A percentile compares a stretch with the other conserved stretches of the same genome.
Evolutionary conservation across 2,888 invertebrate species (phyloP).

Genomic region (Micoletzkya japonica): DNA sequence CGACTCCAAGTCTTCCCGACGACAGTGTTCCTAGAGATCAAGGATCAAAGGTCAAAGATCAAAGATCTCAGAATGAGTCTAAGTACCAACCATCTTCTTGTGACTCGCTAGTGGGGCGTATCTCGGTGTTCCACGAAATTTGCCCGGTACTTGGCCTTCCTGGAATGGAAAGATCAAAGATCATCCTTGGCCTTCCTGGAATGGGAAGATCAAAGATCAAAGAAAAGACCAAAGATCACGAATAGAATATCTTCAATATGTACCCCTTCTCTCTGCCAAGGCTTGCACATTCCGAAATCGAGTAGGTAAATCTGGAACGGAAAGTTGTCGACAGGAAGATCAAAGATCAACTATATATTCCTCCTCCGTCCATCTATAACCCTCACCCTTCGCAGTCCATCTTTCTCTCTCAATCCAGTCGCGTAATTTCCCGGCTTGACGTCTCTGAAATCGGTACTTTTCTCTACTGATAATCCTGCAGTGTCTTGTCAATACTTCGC

Average conservation of each 20-base stretch:
- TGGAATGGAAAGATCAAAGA: neutral
- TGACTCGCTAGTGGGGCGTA: constrained; percentile 25
- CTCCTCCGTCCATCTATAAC: neutral
- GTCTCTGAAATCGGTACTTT: constrained; percentile 9
- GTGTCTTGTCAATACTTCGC: no score
- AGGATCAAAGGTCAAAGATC: neutral
- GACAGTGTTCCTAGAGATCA: constrained; percentile 8
- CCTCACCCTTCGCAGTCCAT: constrained; percentile 10
- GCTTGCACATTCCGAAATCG: constrained; percentile 26
- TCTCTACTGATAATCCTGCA: no score
- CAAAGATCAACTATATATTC: neutral
- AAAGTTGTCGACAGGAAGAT: no score
- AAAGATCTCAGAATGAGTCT: neutral
- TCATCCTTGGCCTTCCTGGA: no score
- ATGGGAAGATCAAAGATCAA: neutral
- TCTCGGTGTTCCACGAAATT: constrained; percentile 24
- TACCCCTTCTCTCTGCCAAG: neutral
- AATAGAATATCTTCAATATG: neutral
- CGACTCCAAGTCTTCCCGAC: constrained; percentile 22
- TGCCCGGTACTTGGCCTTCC: constrained; percentile 11
- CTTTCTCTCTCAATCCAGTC: constrained; percentile 15
- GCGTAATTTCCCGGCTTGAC: constrained; percentile 27
- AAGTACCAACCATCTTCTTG: constrained; percentile 1
- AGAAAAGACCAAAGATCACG: neutral
- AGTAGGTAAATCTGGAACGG: constrained; percentile 13